A percentile compares a stretch with the other conserved stretches of the same genome.
phyloP scores from a whole-genome alignment of 1,140 invertebrate species.

The Watersipora subatra region DNA sequence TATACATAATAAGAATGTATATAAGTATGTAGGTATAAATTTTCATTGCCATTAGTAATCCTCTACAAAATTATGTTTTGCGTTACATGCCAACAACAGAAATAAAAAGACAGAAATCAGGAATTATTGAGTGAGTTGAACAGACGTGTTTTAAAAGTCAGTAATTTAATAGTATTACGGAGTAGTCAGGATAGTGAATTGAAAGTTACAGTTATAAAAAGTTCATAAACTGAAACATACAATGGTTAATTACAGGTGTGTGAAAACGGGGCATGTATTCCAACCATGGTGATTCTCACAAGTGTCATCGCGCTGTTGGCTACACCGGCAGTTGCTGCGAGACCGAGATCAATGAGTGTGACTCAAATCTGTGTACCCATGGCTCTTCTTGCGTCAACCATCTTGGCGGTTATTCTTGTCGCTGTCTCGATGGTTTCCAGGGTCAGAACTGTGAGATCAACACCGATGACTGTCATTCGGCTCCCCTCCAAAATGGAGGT shows the following conservation, averaged over 20 bases:
- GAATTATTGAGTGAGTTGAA: too few relatives aligned
- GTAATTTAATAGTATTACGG: too few relatives aligned
- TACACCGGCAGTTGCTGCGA: slow-evolving; percentile 41
- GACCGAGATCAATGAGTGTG: slow-evolving; percentile 26
- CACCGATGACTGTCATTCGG: slow-evolving; percentile 64
- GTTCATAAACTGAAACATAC: too few relatives aligned
- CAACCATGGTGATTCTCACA: slow-evolving; percentile 19
- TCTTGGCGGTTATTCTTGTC: slow-evolving; percentile 46
- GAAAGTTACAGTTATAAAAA: too few relatives aligned
- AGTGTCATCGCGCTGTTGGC: slow-evolving; percentile 77
- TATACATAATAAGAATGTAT: too few relatives aligned
- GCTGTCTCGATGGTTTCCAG: slow-evolving; percentile 25
- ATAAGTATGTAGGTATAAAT: too few relatives aligned
- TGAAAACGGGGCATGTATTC: slow-evolving; percentile 58
- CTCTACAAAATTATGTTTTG: too few relatives aligned
- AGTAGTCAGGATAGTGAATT: too few relatives aligned
- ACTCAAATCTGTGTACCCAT: slow-evolving; percentile 28
- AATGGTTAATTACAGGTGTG: neutral
- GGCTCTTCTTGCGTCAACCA: slow-evolving; percentile 68
- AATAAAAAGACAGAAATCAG: too few relatives aligned
- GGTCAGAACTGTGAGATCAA: slow-evolving; percentile 86
- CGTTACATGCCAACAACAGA: too few relatives aligned
- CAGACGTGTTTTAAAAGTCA: too few relatives aligned
- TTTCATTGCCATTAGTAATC: too few relatives aligned
- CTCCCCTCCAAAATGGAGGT: neutral